Base-by-base conservation (phyloP, 2,797 vertebrate genomes). In the Mustela erminea region DNA sequence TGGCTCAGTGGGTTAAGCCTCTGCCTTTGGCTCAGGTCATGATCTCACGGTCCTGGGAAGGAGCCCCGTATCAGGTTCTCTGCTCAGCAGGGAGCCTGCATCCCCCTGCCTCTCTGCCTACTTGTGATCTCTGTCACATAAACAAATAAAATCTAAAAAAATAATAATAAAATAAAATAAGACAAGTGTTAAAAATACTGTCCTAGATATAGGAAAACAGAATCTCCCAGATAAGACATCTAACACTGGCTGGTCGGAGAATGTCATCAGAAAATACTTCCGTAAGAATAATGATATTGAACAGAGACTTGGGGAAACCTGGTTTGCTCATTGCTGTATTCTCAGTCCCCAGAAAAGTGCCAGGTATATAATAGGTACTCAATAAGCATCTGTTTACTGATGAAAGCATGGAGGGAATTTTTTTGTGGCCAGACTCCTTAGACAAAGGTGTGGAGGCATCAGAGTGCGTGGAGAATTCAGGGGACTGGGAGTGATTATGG, bases 321-420 rank as follows among this genome's bases (percentile, higher is more conserved):
- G 20, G 8, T 80, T 82, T 87, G 62, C 52, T 93, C 60, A 85
- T 3, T 84, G 70, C 58, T 94, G 8, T 54, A 68, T 38, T 77
- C 32, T 54, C 25, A 81, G 46, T 38, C 8, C 25, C 13, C 35
- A 75, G 35, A 96, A 68, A 4, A 80, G 46, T n/a, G 43, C 18
- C 17, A 3, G 38, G 68, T n/a, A 90, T 38, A 74, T n/a, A 78
- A 54, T 7, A 82, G 56, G 49, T 54, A 66, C 43, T 75, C 41
- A 60, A 0, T 68, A 56, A 95, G 27, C 27, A 52, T 41, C 74
- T 80, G 20, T 41, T 92, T 58, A 84, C 60, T 58, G 17, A 35
- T 93, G 32, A 72, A 49, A 96, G 54, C 66, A 84, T 93, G 62
- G 46, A 81, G 20, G 13, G 46, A 80, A 77, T 95, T 92, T 46